Evolutionary conservation across 2,113 vertebrate species (phyloP).

Genomic region (Lycaon pictus): DNA sequence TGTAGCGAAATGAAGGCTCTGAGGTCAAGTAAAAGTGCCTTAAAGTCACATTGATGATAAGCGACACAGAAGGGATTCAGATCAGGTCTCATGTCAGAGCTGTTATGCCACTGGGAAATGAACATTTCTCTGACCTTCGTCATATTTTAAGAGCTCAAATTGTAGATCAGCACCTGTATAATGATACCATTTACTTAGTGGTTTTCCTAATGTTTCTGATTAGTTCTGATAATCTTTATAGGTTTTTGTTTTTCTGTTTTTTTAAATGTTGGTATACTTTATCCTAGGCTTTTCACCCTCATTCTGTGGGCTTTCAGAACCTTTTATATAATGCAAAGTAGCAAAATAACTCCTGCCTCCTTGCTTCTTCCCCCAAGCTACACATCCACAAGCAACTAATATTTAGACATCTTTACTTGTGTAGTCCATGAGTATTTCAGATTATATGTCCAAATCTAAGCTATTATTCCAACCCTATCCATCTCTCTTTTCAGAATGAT

Average conservation of each 20-base stretch:
- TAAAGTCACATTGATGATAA: not conserved
- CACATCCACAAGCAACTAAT: not conserved
- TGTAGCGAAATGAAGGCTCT: not conserved
- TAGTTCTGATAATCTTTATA: not conserved
- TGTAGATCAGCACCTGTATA: not conserved
- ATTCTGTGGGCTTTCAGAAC: not conserved
- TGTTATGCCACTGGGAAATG: not conserved
- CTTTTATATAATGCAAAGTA: not conserved
- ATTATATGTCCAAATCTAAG: not conserved
- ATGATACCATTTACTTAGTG: not conserved
- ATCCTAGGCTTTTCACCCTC: not conserved
- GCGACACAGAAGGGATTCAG: not conserved
- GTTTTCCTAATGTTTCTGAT: not conserved
- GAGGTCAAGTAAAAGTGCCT: not conserved
- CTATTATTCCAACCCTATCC: not conserved
- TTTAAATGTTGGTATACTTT: not conserved
- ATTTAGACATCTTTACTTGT: not conserved
- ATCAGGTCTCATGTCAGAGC: not conserved
- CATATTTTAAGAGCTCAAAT: not conserved
- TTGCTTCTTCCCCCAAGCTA: not conserved
- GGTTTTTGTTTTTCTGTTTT: not conserved
- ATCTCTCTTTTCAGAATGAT: not conserved
- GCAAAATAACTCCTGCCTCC: not conserved
- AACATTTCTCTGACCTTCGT: not conserved
- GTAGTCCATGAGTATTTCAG: not conserved